Evolutionary conservation across 2,113 vertebrate species (phyloP).

Genomic region (Ctenodactylus gundi): DNA sequence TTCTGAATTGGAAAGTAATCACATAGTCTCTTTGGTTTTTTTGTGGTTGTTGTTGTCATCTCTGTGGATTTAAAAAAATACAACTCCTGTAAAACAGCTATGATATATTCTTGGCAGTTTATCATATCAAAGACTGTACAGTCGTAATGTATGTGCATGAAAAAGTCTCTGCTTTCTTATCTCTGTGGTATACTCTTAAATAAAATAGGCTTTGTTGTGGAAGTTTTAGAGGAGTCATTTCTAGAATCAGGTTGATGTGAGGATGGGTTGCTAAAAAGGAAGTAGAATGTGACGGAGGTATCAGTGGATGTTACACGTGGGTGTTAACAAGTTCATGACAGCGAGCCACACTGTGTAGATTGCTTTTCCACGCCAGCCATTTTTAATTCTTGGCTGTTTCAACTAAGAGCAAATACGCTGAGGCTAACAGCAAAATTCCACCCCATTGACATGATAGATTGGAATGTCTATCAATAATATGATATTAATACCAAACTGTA

Average conservation of each 20-base stretch:
- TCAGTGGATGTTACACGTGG: not conserved
- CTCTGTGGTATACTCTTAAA: slow-evolving; percentile 72
- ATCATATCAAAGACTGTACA: slow-evolving; percentile 87
- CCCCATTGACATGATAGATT: not conserved
- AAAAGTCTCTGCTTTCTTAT: slow-evolving; percentile 78
- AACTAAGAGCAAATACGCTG: not conserved
- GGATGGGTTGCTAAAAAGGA: slow-evolving; percentile 55
- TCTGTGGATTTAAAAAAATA: slow-evolving; percentile 66
- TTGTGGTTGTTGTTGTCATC: slow-evolving; percentile 55
- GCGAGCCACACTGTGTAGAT: not conserved
- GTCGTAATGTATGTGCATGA: slow-evolving; percentile 82
- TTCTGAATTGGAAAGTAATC: slow-evolving; percentile 81
- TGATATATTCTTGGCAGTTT: slow-evolving; percentile 79
- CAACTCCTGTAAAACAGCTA: slow-evolving; percentile 72
- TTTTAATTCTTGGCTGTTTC: not conserved
- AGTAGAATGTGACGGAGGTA: slow-evolving; percentile 44
- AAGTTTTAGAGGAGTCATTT: slow-evolving; percentile 62
- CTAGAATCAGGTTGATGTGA: slow-evolving; percentile 54
- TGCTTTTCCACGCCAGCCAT: not conserved
- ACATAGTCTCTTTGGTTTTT: slow-evolving; percentile 34
- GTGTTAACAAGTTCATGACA: slow-evolving; percentile 43
- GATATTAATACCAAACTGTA: not conserved
- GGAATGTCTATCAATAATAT: no score
- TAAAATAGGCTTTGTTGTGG: slow-evolving; percentile 65
- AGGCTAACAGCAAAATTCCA: not conserved